Evolutionary conservation across 1,140 invertebrate genomes (phyloP), one percentile per base, ranked within the genome.

Genomic region (Lepidurus arcticus): DNA sequence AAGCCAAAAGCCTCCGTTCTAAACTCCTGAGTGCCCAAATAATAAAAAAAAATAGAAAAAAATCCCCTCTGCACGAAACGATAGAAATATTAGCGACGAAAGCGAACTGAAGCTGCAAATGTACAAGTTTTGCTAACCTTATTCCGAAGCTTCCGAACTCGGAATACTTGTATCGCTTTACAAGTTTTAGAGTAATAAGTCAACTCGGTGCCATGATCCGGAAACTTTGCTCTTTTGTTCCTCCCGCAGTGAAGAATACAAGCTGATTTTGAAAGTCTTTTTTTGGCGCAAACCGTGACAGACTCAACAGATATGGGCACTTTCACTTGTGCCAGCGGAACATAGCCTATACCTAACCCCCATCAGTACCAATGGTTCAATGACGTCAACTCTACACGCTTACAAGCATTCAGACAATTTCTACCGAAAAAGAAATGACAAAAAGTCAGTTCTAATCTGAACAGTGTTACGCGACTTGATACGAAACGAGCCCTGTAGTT

Each of bases 191-290:
- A 34, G 34, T 34, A 34, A 4, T 34, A 34, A 47, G 45, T 16
- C 16, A 47, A 47, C 45, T 47, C 16, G 45, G 2, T 47, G 21
- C 9, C 34, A 34, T 34, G 16, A n/a, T 65, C 53, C 21, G 53
- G 53, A 65, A 65, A 65, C 53, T 65, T 65, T 13, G 53, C 21
- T 16, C 53, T 21, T 65, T 65, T 65, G 53, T 65, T 21, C 53
- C 21, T 65, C 53, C 53, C 53, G 53, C 53, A 21, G 21, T 16
- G n/a, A 65, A 65, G 53, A 65, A 34, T 65, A 1, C 53, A 21
- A 65, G 53, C n/a, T 21, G 53, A 65, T 65, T 65, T 65, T 65
- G 53, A 65, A 65, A n/a, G 53, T n/a, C 53, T 65, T 65, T 65
- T 65, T 65, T 65, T 65, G 53, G 53, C 53, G 7, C 53, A 65